These are phyloP conservation scores for Chamaetylas fuelleborni DNA, from an alignment of 2,113 vertebrate species.

Conservation along the genomic window DNA sequence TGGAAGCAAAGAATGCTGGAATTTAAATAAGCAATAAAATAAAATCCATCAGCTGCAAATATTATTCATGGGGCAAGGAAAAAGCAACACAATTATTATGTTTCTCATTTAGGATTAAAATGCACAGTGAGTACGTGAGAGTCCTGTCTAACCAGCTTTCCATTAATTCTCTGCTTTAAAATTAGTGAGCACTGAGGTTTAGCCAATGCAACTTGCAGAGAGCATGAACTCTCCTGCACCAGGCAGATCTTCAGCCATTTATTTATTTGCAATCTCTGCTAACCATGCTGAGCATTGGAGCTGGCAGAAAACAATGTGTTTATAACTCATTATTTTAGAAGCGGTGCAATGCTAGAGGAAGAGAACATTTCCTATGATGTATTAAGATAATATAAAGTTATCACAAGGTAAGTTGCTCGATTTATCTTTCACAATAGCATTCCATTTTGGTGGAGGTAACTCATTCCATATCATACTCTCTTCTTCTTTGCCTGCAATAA, in stretches of 20 bases:
- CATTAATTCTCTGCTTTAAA: neutral
- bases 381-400: conserved; percentile 15
- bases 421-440: neutral
- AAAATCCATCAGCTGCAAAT: neutral
- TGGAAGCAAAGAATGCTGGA: neutral
- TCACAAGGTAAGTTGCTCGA: neutral
- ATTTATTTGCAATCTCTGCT: conserved; percentile 11
- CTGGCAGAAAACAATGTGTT: conserved; percentile 22
- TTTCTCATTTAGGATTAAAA: conserved; percentile 33
- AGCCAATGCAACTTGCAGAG: neutral
- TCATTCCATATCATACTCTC: neutral
- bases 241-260: neutral
- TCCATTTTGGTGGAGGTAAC: neutral
- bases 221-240: neutral
- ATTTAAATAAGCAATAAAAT: conserved; percentile 1
- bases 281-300: neutral
- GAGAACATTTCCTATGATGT: neutral
- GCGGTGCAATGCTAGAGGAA: neutral
- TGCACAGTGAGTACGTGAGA: neutral
- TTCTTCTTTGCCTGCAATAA: neutral
- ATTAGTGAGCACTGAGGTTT: neutral
- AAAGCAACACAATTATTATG: neutral
- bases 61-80: neutral
- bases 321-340: conserved; percentile 2
- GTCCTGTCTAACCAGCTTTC: neutral